Base-by-base conservation (phyloP, 2,113 vertebrate species). In the Ceyx margarethae region DNA sequence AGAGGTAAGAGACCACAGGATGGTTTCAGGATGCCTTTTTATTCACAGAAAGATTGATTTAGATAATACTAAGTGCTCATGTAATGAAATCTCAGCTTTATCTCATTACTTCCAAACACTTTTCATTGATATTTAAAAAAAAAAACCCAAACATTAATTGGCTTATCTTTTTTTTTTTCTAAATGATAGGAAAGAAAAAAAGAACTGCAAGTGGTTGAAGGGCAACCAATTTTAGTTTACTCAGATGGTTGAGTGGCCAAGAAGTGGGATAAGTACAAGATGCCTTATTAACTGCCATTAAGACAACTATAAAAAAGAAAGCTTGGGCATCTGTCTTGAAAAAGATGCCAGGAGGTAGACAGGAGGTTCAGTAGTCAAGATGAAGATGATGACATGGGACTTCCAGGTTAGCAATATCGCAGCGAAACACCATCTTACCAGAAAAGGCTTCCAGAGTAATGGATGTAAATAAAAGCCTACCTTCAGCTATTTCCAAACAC, bases 1-100 rank as follows among this genome's bases (percentile, higher is more conserved):
- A 95, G 92, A 97, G 97, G 98, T 98, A 95, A 97, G 97, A 66
- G 60, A 17, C 45, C 29, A 9, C 33, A 48, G 64, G 42, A 33
- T 28, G 26, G 4, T 81, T 15, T 69, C 60, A 75, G 81, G 58
- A 58, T 31, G 73, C 33, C 29, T 62, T 25, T 16, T 29, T 17
- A 3, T 20, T 50, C 45, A 11, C 4, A 10, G 1, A 15, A 37
- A 58, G 13, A 5, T 21, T 57, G 3, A 28, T n/a, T 53, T 14
- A 68, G 69, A 26, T 9, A 21, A 4, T 28, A 60, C 58, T 29
- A 85, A 89, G 43, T 60, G 29, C 28, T 61, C 15, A 9, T 14
- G 29, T 22, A 71, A 10, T 21, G 5, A 67, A 75, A 75, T 29
- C 26, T 29, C 25, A 53, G 81, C 10, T 46, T 15, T 66, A 8